Base-by-base conservation (phyloP, 2,113 vertebrate genomes). In the Peromyscus californicus region DNA sequence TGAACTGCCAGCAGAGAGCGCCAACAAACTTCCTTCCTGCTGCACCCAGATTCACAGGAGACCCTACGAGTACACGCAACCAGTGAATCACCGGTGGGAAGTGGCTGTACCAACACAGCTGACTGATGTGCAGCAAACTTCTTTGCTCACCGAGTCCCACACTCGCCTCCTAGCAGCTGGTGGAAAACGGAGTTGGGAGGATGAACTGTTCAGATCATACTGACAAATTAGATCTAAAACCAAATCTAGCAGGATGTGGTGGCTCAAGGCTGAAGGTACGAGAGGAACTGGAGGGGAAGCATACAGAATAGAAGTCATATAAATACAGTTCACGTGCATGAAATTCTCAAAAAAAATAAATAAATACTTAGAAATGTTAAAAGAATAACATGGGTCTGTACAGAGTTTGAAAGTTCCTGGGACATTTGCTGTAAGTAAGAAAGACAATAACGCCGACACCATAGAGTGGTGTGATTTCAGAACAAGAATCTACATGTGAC, bases 371-470 rank as follows among this genome's bases (percentile, higher is more conserved):
- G 16, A 84, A 84, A 15, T 17, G 24, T 42, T 42, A 85, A 45
- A 45, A 31, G 59, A 11, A 85, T 74, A 67, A 86, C 70, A 87
- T n/a, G 74, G 4, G 83, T 39, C 67, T 26, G 17, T 36, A 74
- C n/a, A 45, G 90, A 92, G 21, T 89, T 91, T 33, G n/a, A 93
- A 85, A 93, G 72, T 48, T 89, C 59, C 88, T 57, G 19, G 7
- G 39, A 48, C n/a, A 69, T 57, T 16, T 19, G 17, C 26, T 42
- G 1, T 84, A 74, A 93, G 26, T 24, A 24, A 85, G 70, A 88
- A 76, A 89, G 36, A 54, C 70, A 94, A 92, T 39, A 45, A 24
- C 16, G 2, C 1, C 10, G 39, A 45, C n/a, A 51, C 15, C n/a
- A 48, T 15, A 17, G 59, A 9, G 45, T 48, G 45, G 24, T 39